Conservation (phyloP, 2,113 vertebrate species). For the Megaleporinus macrocephalus region DNA sequence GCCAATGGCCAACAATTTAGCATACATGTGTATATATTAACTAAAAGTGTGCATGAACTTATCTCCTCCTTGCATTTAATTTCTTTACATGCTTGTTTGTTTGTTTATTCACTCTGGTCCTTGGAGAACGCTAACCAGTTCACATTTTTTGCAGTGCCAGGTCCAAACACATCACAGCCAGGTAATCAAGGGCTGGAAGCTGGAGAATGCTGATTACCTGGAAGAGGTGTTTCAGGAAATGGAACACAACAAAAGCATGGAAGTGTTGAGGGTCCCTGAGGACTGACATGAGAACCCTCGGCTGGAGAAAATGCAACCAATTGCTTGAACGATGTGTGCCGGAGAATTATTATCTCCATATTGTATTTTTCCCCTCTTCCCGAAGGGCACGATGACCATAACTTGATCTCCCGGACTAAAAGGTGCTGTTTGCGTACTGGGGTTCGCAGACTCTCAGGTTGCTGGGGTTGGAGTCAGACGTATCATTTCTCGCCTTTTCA, state of each 20-base stretch:
- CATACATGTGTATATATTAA: neutral
- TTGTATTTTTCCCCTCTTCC: slow-evolving; percentile 6
- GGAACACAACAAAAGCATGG: neutral
- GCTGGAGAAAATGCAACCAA: neutral
- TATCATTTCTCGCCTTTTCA: slow-evolving; percentile 10
- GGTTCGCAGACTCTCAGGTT: neutral
- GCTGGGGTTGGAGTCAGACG: neutral
- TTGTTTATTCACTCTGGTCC: neutral
- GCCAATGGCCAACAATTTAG: neutral
- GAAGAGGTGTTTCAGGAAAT: neutral
- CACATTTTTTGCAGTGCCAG: neutral
- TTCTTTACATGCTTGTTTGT: neutral
- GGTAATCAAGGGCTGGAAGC: neutral
- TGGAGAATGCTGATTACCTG: neutral
- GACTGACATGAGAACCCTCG: neutral
- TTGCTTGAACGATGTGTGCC: slow-evolving; percentile 3
- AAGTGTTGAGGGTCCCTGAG: neutral
- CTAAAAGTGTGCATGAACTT: neutral
- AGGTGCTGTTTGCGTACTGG: slow-evolving; percentile 14
- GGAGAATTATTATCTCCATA: slow-evolving; percentile 25
- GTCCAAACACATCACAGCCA: neutral
- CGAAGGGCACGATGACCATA: slow-evolving; percentile 6
- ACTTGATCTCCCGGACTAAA: slow-evolving; percentile 1
- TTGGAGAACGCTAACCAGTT: neutral
- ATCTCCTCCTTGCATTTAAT: neutral